Evolutionary conservation across 2,888 invertebrate species (phyloP).

Genomic region (Leptura quadrifasciata): DNA sequence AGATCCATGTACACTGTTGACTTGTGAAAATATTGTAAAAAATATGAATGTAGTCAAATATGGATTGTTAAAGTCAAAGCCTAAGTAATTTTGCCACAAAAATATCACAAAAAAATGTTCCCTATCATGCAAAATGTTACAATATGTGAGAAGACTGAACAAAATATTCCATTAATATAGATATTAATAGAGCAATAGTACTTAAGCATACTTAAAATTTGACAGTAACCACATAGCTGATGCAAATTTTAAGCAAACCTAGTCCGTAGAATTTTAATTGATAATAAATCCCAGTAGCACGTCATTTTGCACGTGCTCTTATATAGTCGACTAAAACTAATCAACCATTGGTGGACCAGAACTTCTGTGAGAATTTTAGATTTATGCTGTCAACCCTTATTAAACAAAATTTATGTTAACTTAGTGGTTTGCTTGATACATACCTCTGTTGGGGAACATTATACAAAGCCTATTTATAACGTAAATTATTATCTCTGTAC

Average conservation of each 20-base stretch:
- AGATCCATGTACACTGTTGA: too few relatives aligned
- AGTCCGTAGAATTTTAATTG: conserved; percentile 29
- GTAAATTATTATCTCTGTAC: neutral
- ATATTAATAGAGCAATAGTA: too few relatives aligned
- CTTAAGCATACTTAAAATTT: neutral
- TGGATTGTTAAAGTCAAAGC: too few relatives aligned
- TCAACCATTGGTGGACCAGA: neutral
- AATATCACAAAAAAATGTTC: too few relatives aligned
- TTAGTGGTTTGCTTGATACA: neutral
- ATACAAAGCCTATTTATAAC: neutral
- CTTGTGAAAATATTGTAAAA: too few relatives aligned
- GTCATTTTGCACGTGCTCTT: conserved; percentile 15
- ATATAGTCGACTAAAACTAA: neutral
- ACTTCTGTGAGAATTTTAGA: conserved; percentile 12
- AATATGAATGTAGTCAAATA: too few relatives aligned
- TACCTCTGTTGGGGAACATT: neutral
- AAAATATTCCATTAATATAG: too few relatives aligned
- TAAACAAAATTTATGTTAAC: neutral
- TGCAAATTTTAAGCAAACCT: conserved; percentile 11
- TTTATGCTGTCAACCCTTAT: conserved; percentile 24
- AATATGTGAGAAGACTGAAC: too few relatives aligned
- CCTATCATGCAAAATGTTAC: too few relatives aligned
- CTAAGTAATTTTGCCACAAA: too few relatives aligned
- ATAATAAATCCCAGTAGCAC: conserved; percentile 12
- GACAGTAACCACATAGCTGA: neutral